Evolutionary conservation across 2,113 vertebrate species (phyloP).

Genomic region (Tragelaphus strepsiceros): DNA sequence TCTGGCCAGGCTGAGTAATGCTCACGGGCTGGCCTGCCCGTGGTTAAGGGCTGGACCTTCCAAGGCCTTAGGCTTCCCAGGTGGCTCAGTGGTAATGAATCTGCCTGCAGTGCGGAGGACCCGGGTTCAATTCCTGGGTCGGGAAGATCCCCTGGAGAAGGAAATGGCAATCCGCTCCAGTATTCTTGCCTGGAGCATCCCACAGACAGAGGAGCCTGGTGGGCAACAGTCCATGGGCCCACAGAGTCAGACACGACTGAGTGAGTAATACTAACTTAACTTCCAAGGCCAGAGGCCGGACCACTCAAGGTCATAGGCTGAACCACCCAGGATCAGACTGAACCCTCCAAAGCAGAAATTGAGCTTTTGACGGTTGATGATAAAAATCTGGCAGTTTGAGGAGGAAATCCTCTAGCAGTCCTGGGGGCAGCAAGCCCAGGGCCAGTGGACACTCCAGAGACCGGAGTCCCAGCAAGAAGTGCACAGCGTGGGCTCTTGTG

Average conservation of each 20-base stretch:
- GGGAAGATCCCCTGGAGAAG: not conserved
- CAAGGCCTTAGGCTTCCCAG: not conserved
- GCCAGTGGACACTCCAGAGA: not conserved
- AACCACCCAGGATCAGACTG: not conserved
- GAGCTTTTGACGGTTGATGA: not conserved
- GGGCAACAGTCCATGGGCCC: not conserved
- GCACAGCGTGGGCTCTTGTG: rapidly evolving
- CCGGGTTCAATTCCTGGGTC: not conserved
- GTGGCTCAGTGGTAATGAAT: not conserved
- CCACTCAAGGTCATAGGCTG: not conserved
- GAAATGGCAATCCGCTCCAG: not conserved
- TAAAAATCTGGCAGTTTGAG: not conserved
- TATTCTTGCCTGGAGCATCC: not conserved
- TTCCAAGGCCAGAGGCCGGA: not conserved
- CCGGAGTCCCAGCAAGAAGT: rapidly evolving
- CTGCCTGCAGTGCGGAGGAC: not conserved
- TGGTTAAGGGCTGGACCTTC: not conserved
- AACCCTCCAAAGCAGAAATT: not conserved
- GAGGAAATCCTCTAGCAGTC: not conserved
- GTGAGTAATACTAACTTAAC: not conserved
- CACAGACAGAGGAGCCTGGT: not conserved
- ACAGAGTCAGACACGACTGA: not conserved
- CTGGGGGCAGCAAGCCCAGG: not conserved
- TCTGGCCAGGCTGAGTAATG: not conserved
- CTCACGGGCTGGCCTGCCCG: not conserved